Evolutionary conservation across 2,888 invertebrate genomes (phyloP).

Genomic region (Nephrotoma appendiculata): DNA sequence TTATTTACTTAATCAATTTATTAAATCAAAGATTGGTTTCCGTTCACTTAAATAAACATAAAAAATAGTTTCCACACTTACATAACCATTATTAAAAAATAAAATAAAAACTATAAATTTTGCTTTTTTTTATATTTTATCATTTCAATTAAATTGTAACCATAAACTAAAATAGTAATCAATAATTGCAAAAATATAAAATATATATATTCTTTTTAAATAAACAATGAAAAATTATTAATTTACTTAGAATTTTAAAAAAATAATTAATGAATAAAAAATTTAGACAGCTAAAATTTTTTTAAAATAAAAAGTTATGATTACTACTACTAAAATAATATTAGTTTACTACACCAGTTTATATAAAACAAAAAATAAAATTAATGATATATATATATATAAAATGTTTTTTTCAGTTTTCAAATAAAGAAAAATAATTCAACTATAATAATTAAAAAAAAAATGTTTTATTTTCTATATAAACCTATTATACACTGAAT

Average conservation of each 20-base stretch:
- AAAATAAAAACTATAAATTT: not conserved
- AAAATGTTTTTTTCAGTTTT: not conserved
- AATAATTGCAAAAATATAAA: not conserved
- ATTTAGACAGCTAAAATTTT: not conserved
- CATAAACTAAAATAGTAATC: not conserved
- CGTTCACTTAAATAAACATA: not conserved
- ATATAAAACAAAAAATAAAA: not conserved
- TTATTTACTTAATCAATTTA: not conserved
- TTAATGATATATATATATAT: not conserved
- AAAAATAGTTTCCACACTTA: not conserved
- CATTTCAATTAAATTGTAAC: not conserved
- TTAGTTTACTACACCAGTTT: not conserved
- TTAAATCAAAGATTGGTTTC: not conserved
- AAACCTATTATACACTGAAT: not conserved
- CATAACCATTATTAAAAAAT: not conserved
- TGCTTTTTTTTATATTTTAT: not conserved
- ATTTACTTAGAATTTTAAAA: not conserved
- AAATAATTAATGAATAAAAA: not conserved
- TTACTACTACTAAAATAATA: not conserved
- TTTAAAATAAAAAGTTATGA: not conserved
- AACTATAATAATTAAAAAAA: not conserved
- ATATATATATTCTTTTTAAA: not conserved
- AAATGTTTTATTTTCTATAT: not conserved
- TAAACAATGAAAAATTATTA: not conserved
- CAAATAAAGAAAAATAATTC: not conserved